phyloP scores from a whole-genome alignment of 2,888 invertebrate species.

The Lissocephala sabroskyi region DNA sequence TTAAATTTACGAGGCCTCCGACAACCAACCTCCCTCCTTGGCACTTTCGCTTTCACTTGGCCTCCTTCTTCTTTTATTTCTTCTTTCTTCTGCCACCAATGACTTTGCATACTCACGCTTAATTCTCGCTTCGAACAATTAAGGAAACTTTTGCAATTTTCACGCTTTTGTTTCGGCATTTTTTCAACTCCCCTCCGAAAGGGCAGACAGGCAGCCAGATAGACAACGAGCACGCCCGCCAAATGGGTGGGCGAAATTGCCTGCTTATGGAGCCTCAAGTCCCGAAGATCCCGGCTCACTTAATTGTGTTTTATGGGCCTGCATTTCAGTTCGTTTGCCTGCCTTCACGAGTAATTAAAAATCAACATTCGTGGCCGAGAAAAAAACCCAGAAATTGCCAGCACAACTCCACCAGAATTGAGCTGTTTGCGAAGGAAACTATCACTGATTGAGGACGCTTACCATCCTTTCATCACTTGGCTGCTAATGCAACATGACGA shows the following conservation, averaged over 20 bases:
- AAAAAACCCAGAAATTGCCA: constrained; percentile 2
- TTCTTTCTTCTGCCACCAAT: constrained; percentile 32
- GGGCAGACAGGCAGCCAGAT: constrained; percentile 5
- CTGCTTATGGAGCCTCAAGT: constrained; percentile 11
- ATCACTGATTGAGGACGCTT: too few relatives aligned
- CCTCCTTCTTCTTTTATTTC: background rate
- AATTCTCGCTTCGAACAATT: constrained; percentile 52
- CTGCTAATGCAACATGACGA: constrained; percentile 40
- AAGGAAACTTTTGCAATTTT: constrained; percentile 61
- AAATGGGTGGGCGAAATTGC: constrained; percentile 1
- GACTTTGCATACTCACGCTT: constrained; percentile 58
- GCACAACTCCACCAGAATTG: background rate
- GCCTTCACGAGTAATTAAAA: constrained; percentile 40
- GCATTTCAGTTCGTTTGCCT: constrained; percentile 19
- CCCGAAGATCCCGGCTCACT: constrained; percentile 20
- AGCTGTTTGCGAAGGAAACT: too few relatives aligned
- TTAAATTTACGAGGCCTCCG: too few relatives aligned
- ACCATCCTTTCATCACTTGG: too few relatives aligned
- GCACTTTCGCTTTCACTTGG: background rate
- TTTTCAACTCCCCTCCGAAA: constrained; percentile 50
- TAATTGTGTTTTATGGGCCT: constrained; percentile 39
- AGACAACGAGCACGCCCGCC: too few relatives aligned
- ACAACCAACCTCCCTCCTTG: too few relatives aligned
- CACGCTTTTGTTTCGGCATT: constrained; percentile 46
- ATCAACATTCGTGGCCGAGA: constrained; percentile 34